Conservation (phyloP, 2,113 vertebrate species). For the Cathartes aura region DNA sequence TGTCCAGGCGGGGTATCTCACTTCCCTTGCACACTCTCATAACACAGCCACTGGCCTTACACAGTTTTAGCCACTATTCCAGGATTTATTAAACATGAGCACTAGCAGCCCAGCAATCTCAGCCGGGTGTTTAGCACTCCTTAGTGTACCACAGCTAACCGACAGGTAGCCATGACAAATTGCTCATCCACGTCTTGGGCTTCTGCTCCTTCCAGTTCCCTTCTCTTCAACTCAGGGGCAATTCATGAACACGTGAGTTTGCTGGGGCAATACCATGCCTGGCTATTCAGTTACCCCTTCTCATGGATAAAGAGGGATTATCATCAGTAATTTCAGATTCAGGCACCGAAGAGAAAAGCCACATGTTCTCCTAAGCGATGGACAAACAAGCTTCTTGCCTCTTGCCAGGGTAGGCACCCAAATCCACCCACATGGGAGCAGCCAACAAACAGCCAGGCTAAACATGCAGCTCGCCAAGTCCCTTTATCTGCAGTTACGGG, state of each 20-base stretch:
- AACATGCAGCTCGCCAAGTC: background rate
- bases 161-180: background rate
- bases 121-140: background rate
- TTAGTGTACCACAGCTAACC: background rate
- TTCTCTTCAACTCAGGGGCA: background rate
- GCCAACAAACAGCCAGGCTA: background rate
- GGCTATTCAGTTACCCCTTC: background rate
- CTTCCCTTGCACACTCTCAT: rapidly evolving
- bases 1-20: too few species aligned
- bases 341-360: background rate
- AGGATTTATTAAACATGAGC: background rate
- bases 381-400: background rate
- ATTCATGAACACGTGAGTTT: rapidly evolving
- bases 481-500: background rate
- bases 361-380: background rate
- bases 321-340: background rate
- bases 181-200: background rate
- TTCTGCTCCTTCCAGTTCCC: background rate
- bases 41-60: background rate
- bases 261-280: rapidly evolving
- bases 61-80: background rate
- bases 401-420: background rate
- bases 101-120: background rate
- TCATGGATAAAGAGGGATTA: background rate
- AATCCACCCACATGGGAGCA: background rate